A percentile compares a stretch with the other conserved stretches of the same genome.
These are phyloP conservation scores for Spea multiplicata DNA, from an alignment of 2,113 vertebrate species.

Conservation along the genomic window DNA sequence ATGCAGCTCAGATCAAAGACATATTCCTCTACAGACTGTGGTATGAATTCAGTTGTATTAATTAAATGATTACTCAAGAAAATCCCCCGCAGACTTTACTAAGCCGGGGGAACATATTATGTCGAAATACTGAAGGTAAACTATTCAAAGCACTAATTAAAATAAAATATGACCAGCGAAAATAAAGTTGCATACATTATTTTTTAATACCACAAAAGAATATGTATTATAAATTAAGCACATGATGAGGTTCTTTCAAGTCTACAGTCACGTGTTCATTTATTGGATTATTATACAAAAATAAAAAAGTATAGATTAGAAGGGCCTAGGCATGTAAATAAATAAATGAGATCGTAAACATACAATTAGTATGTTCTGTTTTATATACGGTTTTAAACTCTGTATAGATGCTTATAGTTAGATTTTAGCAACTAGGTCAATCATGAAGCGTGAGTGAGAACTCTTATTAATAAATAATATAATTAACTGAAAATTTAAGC, in stretches of 20 bases:
- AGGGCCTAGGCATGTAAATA: too few relatives aligned
- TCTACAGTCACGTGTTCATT: background rate
- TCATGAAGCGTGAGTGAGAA: too few relatives aligned
- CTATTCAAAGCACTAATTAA: slow-evolving; percentile 27
- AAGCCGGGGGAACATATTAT: slow-evolving; percentile 30
- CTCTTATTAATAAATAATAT: too few relatives aligned
- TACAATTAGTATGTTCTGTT: too few relatives aligned
- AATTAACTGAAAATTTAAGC: too few relatives aligned
- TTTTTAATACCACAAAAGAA: too few relatives aligned
- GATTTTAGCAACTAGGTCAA: too few relatives aligned
- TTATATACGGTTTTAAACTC: too few relatives aligned
- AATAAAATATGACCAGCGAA: slow-evolving; percentile 15
- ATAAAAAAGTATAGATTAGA: too few relatives aligned
- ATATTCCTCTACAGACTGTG: background rate
- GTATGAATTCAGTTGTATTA: slow-evolving; percentile 37
- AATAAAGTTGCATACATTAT: background rate
- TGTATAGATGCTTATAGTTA: too few relatives aligned
- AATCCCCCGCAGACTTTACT: slow-evolving; percentile 21
- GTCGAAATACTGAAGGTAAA: slow-evolving; percentile 35
- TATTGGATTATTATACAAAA: background rate
- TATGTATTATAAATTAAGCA: too few relatives aligned
- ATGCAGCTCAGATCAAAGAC: slow-evolving; percentile 33
- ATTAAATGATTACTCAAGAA: slow-evolving; percentile 41
- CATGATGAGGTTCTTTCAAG: background rate
- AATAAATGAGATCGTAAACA: too few relatives aligned